Evolutionary conservation across 2,888 invertebrate genomes (phyloP), one percentile per base, ranked within the genome.

Genomic region (Physocephala rufipes): DNA sequence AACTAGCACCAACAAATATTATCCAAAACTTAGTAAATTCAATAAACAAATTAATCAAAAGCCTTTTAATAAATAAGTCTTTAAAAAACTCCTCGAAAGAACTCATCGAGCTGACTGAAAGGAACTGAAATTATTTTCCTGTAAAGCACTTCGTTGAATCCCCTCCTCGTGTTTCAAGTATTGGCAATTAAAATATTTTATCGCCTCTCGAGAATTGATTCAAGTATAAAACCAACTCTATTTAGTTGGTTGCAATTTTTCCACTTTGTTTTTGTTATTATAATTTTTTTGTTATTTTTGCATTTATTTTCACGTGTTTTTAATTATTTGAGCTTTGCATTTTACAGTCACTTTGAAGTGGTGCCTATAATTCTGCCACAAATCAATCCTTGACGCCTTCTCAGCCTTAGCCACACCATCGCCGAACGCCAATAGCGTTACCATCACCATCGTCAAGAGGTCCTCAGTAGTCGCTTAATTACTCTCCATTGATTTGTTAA

Each of bases 401-500:
- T 36, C 36, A 36, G n/a, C n/a, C 36, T 36, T 9, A 36, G 5
- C 9, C 36, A 36, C 36, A 7, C 36, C n/a, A n/a, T n/a, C n/a
- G n/a, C n/a, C n/a, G n/a, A n/a, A 49, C 15, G 3, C 19, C 3
- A 2, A 49, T 12, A 21, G 24, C 24, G 19, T 21, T 26, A 15
- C 13, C 58, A 28, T 7, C 49, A 58, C 58, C 24, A 12, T 7
- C 55, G 21, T 36, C 9, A 36, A 36, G 58, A 58, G 15, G 58
- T 58, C 58, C 58, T 58, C 28, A 28, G 28, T 26, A 1, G 58
- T 28, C 15, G 58, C 58, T 58, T 59, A 24, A 67, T 55, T 43
- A 28, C 49, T 26, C 61, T 5, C 45, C 45, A 51, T 62, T 53
- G 68, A 68, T 13, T 53, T 61, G 24, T 24, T 68, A 68, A 68